These are phyloP conservation scores for Gymnoscopelus microlampas DNA, from an alignment of 2,797 vertebrate species.

Conservation along the genomic window DNA sequence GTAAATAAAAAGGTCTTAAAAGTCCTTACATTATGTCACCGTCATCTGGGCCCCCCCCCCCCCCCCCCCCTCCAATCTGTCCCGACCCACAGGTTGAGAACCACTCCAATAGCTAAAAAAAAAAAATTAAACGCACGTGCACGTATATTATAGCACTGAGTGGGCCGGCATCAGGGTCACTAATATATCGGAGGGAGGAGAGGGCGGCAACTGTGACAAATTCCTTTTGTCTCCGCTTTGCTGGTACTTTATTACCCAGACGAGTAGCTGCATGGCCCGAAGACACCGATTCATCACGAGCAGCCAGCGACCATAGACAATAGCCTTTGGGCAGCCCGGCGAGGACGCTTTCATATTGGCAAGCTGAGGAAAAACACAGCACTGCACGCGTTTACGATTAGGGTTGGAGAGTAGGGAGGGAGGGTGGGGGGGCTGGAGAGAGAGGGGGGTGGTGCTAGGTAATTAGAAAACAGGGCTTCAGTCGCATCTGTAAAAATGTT, in stretches of 20 bases:
- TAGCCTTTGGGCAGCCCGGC: slow-evolving; percentile 71
- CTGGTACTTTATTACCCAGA: slow-evolving; percentile 85
- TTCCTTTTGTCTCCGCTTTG: slow-evolving; percentile 85
- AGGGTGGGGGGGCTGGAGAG: not conserved
- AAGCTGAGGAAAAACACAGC: slow-evolving; percentile 11
- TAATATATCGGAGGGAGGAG: slow-evolving; percentile 62
- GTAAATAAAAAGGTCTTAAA: too few relatives aligned
- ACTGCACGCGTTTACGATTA: slow-evolving; percentile 22
- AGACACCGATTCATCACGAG: slow-evolving; percentile 85
- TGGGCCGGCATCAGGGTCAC: slow-evolving; percentile 62
- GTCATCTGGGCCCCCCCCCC: too few relatives aligned
- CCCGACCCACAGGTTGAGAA: too few relatives aligned
- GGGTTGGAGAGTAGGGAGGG: not conserved
- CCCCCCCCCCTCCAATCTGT: too few relatives aligned
- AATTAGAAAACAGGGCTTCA: slow-evolving; percentile 59
- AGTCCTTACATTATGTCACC: too few relatives aligned
- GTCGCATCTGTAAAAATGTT: slow-evolving; percentile 64
- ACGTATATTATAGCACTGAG: too few relatives aligned
- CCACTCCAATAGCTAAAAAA: not conserved
- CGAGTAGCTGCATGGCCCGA: slow-evolving; percentile 74
- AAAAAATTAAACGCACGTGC: slow-evolving; percentile 29
- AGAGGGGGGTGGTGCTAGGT: slow-evolving; percentile 27
- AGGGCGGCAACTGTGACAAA: slow-evolving; percentile 81
- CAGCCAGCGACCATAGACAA: slow-evolving; percentile 57
- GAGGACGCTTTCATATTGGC: slow-evolving; percentile 70